Evolutionary conservation across 2,888 invertebrate species (phyloP).

Genomic region (Drosophila suboccidentalis): DNA sequence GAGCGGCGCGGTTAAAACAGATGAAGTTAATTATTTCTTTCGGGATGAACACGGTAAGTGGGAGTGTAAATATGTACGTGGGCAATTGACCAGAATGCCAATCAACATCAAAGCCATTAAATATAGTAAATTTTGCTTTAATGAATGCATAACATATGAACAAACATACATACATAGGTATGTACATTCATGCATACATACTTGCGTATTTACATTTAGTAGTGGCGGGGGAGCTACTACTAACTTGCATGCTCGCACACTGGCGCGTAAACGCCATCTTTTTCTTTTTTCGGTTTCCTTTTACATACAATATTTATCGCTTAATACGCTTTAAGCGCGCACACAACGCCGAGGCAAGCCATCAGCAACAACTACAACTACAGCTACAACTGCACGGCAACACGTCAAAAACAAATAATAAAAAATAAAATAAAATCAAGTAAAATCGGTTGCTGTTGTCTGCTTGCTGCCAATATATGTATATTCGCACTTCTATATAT

Average conservation of each 20-base stretch:
- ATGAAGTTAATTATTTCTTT: slow-evolving; percentile 84
- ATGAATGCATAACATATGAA: slow-evolving; percentile 48
- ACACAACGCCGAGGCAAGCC: slow-evolving; percentile 47
- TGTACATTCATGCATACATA: neutral
- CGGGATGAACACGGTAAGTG: slow-evolving; percentile 85
- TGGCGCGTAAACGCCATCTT: slow-evolving; percentile 80
- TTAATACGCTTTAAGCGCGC: slow-evolving; percentile 69
- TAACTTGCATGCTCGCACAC: slow-evolving; percentile 72
- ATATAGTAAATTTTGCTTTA: slow-evolving; percentile 26
- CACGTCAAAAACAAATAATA: slow-evolving; percentile 54
- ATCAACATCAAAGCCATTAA: neutral
- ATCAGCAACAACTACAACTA: slow-evolving; percentile 42
- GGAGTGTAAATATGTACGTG: slow-evolving; percentile 6
- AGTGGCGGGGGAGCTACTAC: slow-evolving; percentile 52
- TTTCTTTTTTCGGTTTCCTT: slow-evolving; percentile 77
- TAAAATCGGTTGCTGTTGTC: slow-evolving; percentile 64
- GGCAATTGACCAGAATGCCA: slow-evolving; percentile 18
- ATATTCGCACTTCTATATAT: slow-evolving; percentile 10
- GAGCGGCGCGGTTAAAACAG: slow-evolving; percentile 75
- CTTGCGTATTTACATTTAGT: slow-evolving; percentile 37
- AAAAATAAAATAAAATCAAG: slow-evolving; percentile 55
- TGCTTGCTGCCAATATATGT: slow-evolving; percentile 42
- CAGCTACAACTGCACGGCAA: slow-evolving; percentile 54
- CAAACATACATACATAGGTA: neutral
- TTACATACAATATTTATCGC: slow-evolving; percentile 77